Conservation (phyloP, 2,888 invertebrate genomes). For the Tanytarsus gracilentus region DNA sequence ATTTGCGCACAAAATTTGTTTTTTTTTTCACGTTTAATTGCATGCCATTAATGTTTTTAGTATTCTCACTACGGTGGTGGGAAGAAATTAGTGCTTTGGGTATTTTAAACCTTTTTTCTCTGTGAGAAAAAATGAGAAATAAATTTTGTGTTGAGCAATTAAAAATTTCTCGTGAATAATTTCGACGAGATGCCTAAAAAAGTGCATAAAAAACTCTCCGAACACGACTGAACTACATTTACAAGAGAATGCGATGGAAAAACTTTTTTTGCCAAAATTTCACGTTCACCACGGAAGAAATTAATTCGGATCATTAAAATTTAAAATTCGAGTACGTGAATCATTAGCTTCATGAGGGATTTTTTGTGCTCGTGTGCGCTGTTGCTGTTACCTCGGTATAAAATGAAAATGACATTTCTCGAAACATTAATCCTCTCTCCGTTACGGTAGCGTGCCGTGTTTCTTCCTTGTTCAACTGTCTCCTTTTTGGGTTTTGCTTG, state of each 20-base stretch:
- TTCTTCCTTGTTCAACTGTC: neutral
- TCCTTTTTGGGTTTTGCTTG: neutral
- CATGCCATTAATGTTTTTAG: conserved; percentile 11
- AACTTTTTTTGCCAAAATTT: neutral
- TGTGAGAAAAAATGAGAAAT: no score
- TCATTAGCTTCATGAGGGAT: conserved; percentile 19
- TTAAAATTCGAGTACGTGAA: conserved; percentile 20
- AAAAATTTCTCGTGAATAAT: neutral
- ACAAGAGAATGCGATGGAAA: neutral
- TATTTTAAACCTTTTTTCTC: no score
- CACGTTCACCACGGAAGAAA: conserved; percentile 17
- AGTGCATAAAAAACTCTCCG: neutral
- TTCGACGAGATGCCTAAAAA: neutral
- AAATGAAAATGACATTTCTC: conserved; percentile 10
- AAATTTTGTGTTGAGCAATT: neutral
- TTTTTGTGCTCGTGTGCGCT: neutral
- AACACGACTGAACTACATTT: neutral
- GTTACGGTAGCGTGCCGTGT: neutral
- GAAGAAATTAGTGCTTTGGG: no score
- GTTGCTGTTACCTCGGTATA: neutral
- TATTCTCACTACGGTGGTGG: neutral
- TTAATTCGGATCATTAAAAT: conserved; percentile 24
- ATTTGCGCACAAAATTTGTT: conserved; percentile 13
- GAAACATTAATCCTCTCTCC: conserved; percentile 21
- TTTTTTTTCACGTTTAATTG: conserved; percentile 11